Base-by-base conservation (phyloP, 2,888 invertebrate genomes). In the Aphidoletes aphidimyza region DNA sequence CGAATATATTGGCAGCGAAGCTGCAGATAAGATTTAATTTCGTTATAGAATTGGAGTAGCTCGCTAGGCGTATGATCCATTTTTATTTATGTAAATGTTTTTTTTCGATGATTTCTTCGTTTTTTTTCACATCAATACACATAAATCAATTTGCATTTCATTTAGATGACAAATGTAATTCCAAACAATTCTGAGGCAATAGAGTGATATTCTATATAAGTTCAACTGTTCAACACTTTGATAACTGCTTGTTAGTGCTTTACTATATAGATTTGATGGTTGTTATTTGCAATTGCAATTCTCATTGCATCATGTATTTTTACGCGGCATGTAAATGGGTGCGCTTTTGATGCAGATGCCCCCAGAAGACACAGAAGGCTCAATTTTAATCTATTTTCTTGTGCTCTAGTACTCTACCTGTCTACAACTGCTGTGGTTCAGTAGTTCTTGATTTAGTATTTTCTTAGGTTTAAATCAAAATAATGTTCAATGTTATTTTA, bases 391-490 rank as follows among this genome's bases (percentile, higher is more conserved):
- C 54, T 49, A 54, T 22, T 3, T 26, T 17, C 5, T 54, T 26
- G 2, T 26, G 19, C 26, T 54, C n/a, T 26, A 8, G 8, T 3
- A 6, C 19, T 54, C 54, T 3, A 54, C 54, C 22, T 49, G 11
- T 42, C 6, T 19, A 3, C 54, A 26, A 6, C 26, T n/a, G 1
- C 5, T 54, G n/a, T 54, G 26, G 6, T n/a, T n/a, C n/a, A n/a
- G n/a, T n/a, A n/a, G n/a, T n/a, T n/a, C n/a, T n/a, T n/a, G n/a
- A n/a, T n/a, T n/a, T 26, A 22, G 54, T 54, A 54, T 54, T 54
- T 54, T 54, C 17, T 54, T 54, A 54, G 54, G 54, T 54, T 22
- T n/a, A n/a, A 22, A 54, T 54, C 17, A 54, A 54, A 54, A 54
- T 54, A 54, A 22, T 54, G 54, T 54, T 54, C 26, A 42, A 42